Conservation (phyloP, 2,113 vertebrate species). For the Sitta europaea region DNA sequence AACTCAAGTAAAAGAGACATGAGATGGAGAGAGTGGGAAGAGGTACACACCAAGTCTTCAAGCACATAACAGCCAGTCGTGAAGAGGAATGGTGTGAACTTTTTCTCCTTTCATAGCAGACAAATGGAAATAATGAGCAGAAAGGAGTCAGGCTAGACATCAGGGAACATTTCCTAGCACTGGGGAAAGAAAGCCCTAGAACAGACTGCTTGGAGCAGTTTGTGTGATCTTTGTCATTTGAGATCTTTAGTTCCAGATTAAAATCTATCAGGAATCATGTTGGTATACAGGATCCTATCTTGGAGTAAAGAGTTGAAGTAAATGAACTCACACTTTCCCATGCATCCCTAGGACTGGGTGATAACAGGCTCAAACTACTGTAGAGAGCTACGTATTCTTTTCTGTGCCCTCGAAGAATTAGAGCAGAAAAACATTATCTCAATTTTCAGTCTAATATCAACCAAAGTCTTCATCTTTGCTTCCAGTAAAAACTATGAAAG, state of each 20-base stretch:
- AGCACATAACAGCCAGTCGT: background rate
- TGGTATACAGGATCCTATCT: background rate
- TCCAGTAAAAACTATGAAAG: background rate
- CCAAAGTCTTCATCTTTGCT: background rate
- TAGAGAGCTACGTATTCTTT: background rate
- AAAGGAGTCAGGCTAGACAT: background rate
- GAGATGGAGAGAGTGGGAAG: background rate
- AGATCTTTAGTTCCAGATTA: background rate
- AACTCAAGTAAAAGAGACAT: background rate
- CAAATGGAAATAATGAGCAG: conserved; percentile 2
- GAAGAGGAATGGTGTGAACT: background rate
- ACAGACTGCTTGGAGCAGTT: conserved; percentile 1
- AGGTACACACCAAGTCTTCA: background rate
- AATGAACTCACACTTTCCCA: background rate
- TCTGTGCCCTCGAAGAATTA: background rate
- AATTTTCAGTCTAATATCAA: background rate
- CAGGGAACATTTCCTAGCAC: background rate
- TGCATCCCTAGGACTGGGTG: background rate
- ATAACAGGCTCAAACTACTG: background rate
- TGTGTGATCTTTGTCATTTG: conserved; percentile 1
- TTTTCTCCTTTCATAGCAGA: background rate
- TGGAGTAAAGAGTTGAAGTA: background rate
- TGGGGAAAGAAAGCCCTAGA: background rate
- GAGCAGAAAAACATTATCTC: background rate
- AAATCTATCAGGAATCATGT: conserved; percentile 8